phyloP scores from a whole-genome alignment of 2,888 invertebrate genomes.

The Pardosa pseudoannulata region DNA sequence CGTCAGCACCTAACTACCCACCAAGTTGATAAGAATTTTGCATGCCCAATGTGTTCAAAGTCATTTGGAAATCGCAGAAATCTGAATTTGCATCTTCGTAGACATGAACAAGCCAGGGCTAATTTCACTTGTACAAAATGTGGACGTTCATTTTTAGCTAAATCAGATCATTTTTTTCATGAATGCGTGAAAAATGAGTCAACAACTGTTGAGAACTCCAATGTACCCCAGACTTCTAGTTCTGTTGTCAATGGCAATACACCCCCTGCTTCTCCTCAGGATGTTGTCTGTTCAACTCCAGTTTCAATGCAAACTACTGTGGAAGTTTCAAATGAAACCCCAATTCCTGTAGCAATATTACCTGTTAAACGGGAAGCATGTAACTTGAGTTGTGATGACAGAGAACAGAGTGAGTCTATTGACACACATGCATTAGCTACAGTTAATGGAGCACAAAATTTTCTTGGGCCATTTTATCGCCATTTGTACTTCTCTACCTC shows the following conservation, averaged over 20 bases:
- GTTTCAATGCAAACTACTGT: conserved; percentile 27
- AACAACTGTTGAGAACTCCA: conserved; percentile 18
- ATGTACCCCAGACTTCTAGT: conserved; percentile 20
- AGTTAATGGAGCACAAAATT: conserved; percentile 60
- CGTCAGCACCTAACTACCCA: conserved; percentile 70
- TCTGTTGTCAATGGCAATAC: conserved; percentile 40
- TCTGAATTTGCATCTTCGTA: conserved; percentile 60
- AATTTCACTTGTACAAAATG: conserved; percentile 70
- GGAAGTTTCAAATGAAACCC: conserved; percentile 22
- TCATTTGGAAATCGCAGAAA: conserved; percentile 68
- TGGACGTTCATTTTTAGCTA: conserved; percentile 66
- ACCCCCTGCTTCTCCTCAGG: conserved; percentile 52
- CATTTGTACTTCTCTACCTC: conserved; percentile 72
- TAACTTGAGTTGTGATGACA: conserved; percentile 55
- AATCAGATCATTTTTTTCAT: conserved; percentile 69
- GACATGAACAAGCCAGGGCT: conserved; percentile 66
- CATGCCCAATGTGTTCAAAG: conserved; percentile 68
- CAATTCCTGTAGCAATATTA: conserved; percentile 27
- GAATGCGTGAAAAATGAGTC: conserved; percentile 51
- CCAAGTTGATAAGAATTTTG: conserved; percentile 54
- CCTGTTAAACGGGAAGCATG: conserved; percentile 48
- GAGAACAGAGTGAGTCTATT: conserved; percentile 23
- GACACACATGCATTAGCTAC: conserved; percentile 21
- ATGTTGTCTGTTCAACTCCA: conserved; percentile 10
- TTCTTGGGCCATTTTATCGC: conserved; percentile 66